Evolutionary conservation across 2,888 invertebrate species (phyloP).

Genomic region (Agrochola lota): DNA sequence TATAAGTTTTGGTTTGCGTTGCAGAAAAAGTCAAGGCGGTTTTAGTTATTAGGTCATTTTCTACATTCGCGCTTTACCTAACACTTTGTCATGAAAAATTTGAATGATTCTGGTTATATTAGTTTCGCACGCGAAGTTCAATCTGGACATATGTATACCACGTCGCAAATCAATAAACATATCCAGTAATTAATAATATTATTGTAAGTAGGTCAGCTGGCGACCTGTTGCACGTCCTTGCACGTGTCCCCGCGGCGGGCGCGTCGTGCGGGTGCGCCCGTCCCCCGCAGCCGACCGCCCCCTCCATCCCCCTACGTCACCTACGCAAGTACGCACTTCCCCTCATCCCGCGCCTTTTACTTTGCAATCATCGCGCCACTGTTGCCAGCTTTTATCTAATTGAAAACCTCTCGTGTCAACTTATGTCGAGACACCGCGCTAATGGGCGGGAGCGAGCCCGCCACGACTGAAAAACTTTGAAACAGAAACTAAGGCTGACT

Average conservation of each 20-base stretch:
- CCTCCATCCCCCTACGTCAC: conserved; percentile 43
- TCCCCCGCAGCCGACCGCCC: conserved; percentile 19
- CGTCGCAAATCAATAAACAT: conserved; percentile 62
- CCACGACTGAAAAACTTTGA: conserved; percentile 37
- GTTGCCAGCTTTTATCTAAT: conserved; percentile 65
- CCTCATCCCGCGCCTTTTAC: conserved; percentile 58
- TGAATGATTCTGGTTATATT: conserved; percentile 10
- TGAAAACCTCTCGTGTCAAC: conserved; percentile 60
- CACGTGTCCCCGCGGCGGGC: conserved; percentile 62
- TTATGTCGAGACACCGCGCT: conserved; percentile 46
- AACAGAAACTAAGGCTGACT: conserved; percentile 15
- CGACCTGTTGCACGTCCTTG: conserved; percentile 83
- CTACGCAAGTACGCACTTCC: conserved; percentile 59
- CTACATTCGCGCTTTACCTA: neutral
- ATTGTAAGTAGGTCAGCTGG: conserved; percentile 80
- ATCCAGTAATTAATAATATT: conserved; percentile 67
- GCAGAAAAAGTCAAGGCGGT: neutral
- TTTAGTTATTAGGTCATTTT: neutral
- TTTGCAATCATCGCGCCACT: conserved; percentile 63
- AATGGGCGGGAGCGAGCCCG: conserved; percentile 35
- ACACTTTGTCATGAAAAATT: neutral
- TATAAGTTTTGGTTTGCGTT: neutral
- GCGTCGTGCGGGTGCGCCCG: conserved; percentile 26
- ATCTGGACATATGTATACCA: neutral
- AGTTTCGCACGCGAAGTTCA: neutral